Percentiles rank a stretch among this genome's conserved stretches.
phyloP scores from a whole-genome alignment of 2,797 vertebrate species.

The Pseudochirops cupreus region DNA sequence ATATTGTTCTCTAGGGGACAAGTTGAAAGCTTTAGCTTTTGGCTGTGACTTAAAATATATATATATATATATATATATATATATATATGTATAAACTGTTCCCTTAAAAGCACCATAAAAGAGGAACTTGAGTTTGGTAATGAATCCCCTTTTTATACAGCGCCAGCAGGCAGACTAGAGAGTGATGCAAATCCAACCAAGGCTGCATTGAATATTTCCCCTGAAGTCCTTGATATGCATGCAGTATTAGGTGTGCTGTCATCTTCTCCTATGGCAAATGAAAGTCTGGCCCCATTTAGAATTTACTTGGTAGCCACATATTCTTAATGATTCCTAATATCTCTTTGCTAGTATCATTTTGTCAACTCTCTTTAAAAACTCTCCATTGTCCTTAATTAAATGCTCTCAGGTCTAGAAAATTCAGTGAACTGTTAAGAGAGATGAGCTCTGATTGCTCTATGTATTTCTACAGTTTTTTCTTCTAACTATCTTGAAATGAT shows the following conservation, averaged over 20 bases:
- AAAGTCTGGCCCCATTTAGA: constrained; percentile 65
- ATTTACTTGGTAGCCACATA: constrained; percentile 69
- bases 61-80: not conserved
- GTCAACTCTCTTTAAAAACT: constrained; percentile 33
- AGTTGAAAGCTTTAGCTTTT: constrained; percentile 22
- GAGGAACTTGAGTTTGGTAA: constrained; percentile 29
- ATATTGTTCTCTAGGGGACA: not conserved
- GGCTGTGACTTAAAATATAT: constrained; percentile 8
- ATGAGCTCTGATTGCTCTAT: constrained; percentile 36
- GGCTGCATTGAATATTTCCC: not conserved
- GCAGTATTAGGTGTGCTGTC: not conserved
- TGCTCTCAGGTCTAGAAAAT: constrained; percentile 16
- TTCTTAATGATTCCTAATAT: constrained; percentile 58
- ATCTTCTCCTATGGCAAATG: constrained; percentile 54
- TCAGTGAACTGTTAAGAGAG: constrained; percentile 43
- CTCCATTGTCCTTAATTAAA: constrained; percentile 61
- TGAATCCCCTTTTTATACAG: not conserved
- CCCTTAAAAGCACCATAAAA: not conserved
- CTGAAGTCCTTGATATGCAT: constrained; percentile 3
- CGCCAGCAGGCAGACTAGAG: not conserved
- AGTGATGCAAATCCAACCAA: not conserved
- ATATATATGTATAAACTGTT: not conserved
- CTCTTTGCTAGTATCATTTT: constrained; percentile 67
- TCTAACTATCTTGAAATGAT: constrained; percentile 69
- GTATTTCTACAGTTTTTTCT: constrained; percentile 42